Base-by-base conservation (phyloP, 1,140 invertebrate genomes). In the Aphaenogaster rudis region DNA sequence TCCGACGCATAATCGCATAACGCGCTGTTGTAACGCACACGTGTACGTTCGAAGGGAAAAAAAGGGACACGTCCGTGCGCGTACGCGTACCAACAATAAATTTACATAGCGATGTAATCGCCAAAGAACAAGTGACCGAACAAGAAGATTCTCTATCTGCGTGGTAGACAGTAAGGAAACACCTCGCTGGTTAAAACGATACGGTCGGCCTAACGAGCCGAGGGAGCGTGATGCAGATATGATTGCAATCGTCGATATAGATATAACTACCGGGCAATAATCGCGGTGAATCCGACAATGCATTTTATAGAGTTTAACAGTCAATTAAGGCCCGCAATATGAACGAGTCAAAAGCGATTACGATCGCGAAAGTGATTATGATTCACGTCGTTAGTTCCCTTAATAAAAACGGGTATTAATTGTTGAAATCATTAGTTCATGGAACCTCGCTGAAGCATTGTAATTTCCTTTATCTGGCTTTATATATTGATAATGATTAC, bases 31-130 rank as follows among this genome's bases (percentile, higher is more conserved):
- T 57, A 67, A 45, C 42, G 45, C 77, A 69, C 36, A 52, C 78
- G 59, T 69, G 42, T 66, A 42, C 28, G 33, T 67, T 50, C 59
- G n/a, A 42, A 11, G 50, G 64, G 17, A 57, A 42, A 39, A 57
- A 86, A 80, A 85, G 67, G 63, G 33, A 74, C 61, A 50, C 13
- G 91, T 92, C 1, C n/a, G 42, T 63, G 80, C 91, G 91, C 90
- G 91, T 89, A 93, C 93, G 91, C 93, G 92, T 93, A 92, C 86
- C 86, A 92, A 95, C 94, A 92, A 95, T 95, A 95, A 95, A 95
- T 95, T 94, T 94, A 94, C 94, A 95, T 94, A 93, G 94, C 93
- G 94, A 95, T 95, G 92, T 93, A 95, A 95, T 95, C 94, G 93
- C 92, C 91, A 92, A 92, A 91, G 93, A 95, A 95, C 94, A 95